Evolutionary conservation across 2,888 invertebrate species (phyloP).

Genomic region (Mythimna impura): DNA sequence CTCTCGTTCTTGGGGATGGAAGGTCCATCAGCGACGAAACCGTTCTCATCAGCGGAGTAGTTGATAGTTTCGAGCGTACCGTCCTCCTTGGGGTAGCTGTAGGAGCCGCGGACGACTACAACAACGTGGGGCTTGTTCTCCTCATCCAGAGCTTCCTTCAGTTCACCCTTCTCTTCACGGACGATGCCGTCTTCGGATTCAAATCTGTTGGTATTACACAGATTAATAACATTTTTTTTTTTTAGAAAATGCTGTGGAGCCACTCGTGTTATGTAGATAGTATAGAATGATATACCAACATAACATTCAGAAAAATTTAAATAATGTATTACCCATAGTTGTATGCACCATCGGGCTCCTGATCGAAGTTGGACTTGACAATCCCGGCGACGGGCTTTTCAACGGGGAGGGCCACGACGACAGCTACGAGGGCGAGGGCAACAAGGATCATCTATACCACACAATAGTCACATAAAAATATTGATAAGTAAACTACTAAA

Average conservation of each 20-base stretch:
- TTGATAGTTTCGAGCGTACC: conserved; percentile 87
- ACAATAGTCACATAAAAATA: neutral
- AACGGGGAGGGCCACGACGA: conserved; percentile 15
- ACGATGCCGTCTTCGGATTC: conserved; percentile 91
- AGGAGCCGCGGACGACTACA: conserved; percentile 91
- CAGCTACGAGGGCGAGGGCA: conserved; percentile 61
- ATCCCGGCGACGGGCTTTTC: neutral
- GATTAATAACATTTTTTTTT: neutral
- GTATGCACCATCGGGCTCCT: conserved; percentile 22
- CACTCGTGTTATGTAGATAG: neutral
- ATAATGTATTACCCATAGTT: conserved; percentile 12
- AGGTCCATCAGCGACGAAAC: conserved; percentile 91
- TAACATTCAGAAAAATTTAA: neutral
- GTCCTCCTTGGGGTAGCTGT: conserved; percentile 89
- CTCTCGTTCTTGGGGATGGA: conserved; percentile 89
- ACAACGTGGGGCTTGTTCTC: too few relatives aligned
- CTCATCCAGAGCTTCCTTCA: conserved; percentile 82
- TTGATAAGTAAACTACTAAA: neutral
- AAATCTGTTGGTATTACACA: conserved; percentile 43
- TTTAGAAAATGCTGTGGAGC: neutral
- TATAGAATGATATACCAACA: neutral
- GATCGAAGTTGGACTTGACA: neutral
- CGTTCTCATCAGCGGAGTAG: conserved; percentile 92
- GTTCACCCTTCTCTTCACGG: conserved; percentile 87
- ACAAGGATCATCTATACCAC: conserved; percentile 53